phyloP scores from a whole-genome alignment of 2,888 invertebrate genomes.

The Spialia ferax region DNA sequence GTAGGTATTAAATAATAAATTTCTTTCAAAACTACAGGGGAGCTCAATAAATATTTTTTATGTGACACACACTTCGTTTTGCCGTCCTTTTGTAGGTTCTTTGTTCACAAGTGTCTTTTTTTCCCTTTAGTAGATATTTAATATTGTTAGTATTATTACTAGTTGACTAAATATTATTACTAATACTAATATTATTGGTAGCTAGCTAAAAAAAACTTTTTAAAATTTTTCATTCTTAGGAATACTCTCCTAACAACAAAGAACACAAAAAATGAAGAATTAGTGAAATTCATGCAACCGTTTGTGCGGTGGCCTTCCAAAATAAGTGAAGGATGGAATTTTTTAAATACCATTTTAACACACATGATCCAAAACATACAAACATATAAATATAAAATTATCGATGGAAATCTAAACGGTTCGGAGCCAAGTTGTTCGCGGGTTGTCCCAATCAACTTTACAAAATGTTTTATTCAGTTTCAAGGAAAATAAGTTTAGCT shows the following conservation, averaged over 20 bases:
- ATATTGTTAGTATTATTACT: background rate
- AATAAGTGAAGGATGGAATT: too few relatives aligned
- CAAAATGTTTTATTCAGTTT: slow-evolving; percentile 43
- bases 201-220: too few relatives aligned
- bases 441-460: slow-evolving; percentile 29
- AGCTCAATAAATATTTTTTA: slow-evolving; percentile 26
- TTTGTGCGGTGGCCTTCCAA: too few relatives aligned
- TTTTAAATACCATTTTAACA: too few relatives aligned
- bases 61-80: slow-evolving; percentile 13
- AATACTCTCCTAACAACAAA: too few relatives aligned
- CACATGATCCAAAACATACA: too few relatives aligned
- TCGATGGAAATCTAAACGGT: background rate
- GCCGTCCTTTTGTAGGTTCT: background rate
- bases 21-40: background rate
- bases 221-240: too few relatives aligned
- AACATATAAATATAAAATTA: background rate
- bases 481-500: slow-evolving; percentile 42
- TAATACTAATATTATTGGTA: too few relatives aligned
- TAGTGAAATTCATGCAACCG: too few relatives aligned
- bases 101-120: background rate
- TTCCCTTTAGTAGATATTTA: too few relatives aligned
- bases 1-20: slow-evolving; percentile 15
- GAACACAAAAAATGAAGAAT: too few relatives aligned
- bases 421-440: background rate
- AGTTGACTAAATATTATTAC: too few relatives aligned